These are phyloP conservation scores for Pantelozetes paolii DNA, from an alignment of 2,888 invertebrate species.

Conservation along the genomic window DNA sequence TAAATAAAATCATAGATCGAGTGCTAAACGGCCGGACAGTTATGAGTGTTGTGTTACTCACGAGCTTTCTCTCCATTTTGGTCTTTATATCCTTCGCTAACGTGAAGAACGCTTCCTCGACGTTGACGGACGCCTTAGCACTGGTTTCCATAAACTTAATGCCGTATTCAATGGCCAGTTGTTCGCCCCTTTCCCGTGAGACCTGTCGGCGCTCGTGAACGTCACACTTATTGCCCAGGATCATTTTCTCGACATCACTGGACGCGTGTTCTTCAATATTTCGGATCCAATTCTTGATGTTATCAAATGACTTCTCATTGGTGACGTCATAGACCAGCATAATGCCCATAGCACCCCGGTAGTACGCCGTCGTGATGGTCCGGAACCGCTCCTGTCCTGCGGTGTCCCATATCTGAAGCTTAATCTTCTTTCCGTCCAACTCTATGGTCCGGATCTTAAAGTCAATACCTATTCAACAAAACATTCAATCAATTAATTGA, in stretches of 20 bases:
- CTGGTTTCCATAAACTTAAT: constrained; percentile 99
- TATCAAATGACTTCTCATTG: constrained; percentile 97
- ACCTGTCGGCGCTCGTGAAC: constrained; percentile 92
- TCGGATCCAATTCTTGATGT: constrained; percentile 98
- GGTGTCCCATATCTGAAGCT: constrained; percentile 70
- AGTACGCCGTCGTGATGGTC: constrained; percentile 99
- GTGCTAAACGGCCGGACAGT: too few relatives aligned
- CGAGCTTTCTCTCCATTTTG: constrained; percentile 98
- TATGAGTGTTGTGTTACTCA: too few relatives aligned
- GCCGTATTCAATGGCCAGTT: constrained; percentile 94
- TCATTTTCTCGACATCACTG: constrained; percentile 98
- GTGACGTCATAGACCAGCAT: constrained; percentile 99
- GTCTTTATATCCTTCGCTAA: constrained; percentile 95
- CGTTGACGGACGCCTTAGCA: constrained; percentile 95
- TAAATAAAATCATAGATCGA: too few relatives aligned
- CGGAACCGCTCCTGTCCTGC: constrained; percentile 98
- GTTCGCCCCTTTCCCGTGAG: constrained; percentile 89
- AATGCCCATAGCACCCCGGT: constrained; percentile 99
- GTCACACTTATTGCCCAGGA: constrained; percentile 98
- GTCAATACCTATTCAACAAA: constrained; percentile 60
- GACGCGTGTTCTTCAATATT: constrained; percentile 99
- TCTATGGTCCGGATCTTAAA: constrained; percentile 59
- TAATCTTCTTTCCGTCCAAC: constrained; percentile 58
- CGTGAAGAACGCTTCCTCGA: constrained; percentile 95
- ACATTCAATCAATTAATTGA: constrained; percentile 10